phyloP scores from a whole-genome alignment of 2,113 vertebrate genomes.

The Apodemus sylvaticus region DNA sequence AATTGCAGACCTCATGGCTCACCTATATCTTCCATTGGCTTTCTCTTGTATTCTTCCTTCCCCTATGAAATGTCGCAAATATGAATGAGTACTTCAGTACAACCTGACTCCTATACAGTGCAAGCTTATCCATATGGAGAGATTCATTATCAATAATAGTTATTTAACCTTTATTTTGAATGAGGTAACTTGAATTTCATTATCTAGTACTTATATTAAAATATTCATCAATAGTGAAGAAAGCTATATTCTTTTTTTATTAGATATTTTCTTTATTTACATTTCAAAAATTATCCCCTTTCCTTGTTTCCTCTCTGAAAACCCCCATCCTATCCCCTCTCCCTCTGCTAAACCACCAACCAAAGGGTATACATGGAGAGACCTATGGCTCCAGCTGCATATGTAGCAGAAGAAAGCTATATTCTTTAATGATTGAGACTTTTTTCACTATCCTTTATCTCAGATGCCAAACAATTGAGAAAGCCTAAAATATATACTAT shows the following conservation, averaged over 20 bases:
- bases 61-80: neutral
- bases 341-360: too few relatives aligned
- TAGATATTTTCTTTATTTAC: too few relatives aligned
- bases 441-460: neutral
- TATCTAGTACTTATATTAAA: neutral
- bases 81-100: neutral
- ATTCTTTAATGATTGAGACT: neutral
- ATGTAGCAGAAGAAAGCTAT: neutral
- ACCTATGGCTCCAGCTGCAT: too few relatives aligned
- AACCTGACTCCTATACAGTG: neutral
- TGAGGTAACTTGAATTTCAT: neutral
- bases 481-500: neutral
- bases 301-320: too few relatives aligned
- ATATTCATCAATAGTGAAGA: neutral
- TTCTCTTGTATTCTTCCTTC: neutral
- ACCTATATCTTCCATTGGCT: neutral
- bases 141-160: neutral
- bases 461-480: neutral
- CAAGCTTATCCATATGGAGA: neutral
- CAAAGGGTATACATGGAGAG: too few relatives aligned
- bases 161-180: constrained; percentile 22
- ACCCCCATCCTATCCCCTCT: neutral
- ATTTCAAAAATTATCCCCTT: too few relatives aligned
- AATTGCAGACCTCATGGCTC: neutral
- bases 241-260: neutral